A percentile compares a stretch with the other conserved stretches of the same genome.
Evolutionary conservation across 2,797 vertebrate genomes (phyloP).

Genomic region (Valencia hispanica): DNA sequence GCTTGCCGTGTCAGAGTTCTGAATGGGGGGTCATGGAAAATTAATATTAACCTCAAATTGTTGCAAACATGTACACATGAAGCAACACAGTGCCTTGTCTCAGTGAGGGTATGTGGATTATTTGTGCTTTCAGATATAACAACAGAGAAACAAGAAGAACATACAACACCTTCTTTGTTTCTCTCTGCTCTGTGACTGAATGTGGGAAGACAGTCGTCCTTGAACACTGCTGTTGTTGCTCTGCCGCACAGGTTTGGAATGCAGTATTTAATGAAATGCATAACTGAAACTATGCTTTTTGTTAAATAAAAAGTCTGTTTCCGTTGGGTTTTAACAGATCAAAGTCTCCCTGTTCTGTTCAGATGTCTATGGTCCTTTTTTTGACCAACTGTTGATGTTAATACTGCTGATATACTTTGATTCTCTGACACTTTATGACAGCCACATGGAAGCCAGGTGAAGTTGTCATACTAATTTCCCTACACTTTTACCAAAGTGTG

Average conservation of each 20-base stretch:
- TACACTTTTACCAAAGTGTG: conserved; percentile 44
- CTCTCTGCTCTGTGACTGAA: conserved; percentile 1
- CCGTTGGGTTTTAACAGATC: conserved; percentile 31
- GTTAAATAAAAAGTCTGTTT: conserved; percentile 28
- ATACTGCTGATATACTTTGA: conserved; percentile 56
- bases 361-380: conserved; percentile 42
- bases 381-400: conserved; percentile 49
- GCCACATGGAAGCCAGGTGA: conserved; percentile 76
- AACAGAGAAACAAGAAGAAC: too few species aligned
- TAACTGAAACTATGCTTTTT: not conserved
- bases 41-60: not conserved
- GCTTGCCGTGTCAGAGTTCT: not conserved
- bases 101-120: not conserved
- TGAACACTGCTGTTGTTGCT: not conserved
- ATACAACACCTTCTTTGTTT: not conserved
- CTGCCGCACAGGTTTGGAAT: not conserved
- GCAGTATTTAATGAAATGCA: conserved; percentile 14
- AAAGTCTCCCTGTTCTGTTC: conserved; percentile 36
- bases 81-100: not conserved
- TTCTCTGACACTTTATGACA: conserved; percentile 62
- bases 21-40: not conserved
- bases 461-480: conserved; percentile 56
- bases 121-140: not conserved
- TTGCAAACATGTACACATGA: not conserved
- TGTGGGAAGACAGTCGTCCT: not conserved